Percentiles rank a stretch among this genome's conserved stretches.
phyloP scores from a whole-genome alignment of 2,888 invertebrate genomes.

The Phrixothrix hirtus region DNA sequence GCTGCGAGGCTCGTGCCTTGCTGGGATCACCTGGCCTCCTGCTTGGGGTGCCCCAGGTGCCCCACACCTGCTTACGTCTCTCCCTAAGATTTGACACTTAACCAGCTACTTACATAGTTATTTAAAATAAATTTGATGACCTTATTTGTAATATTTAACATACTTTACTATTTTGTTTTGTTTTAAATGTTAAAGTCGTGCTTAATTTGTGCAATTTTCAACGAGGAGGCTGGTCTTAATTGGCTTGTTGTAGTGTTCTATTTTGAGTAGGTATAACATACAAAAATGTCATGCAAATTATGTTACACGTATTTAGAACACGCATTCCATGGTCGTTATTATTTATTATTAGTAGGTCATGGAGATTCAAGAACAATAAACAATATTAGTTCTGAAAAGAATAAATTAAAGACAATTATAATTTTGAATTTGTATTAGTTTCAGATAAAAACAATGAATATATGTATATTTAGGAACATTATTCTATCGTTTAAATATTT shows the following conservation, averaged over 20 bases:
- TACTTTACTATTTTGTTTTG: too few relatives aligned
- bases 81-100: slow-evolving; percentile 28
- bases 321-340: slow-evolving; percentile 2
- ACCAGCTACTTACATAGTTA: slow-evolving; percentile 12
- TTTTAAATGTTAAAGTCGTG: too few relatives aligned
- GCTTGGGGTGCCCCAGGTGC: slow-evolving; percentile 48
- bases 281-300: background rate
- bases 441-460: too few relatives aligned
- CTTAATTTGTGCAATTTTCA: too few relatives aligned
- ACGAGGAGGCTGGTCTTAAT: too few relatives aligned
- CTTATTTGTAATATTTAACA: slow-evolving; percentile 1
- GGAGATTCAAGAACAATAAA: too few relatives aligned
- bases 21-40: slow-evolving; percentile 47
- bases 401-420: too few relatives aligned
- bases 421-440: too few relatives aligned
- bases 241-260: too few relatives aligned
- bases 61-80: slow-evolving; percentile 43
- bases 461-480: too few relatives aligned
- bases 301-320: slow-evolving; percentile 4
- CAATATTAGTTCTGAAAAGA: too few relatives aligned
- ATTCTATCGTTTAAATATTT: too few relatives aligned
- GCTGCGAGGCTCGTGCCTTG: slow-evolving; percentile 45
- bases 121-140: slow-evolving; percentile 1
- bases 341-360: slow-evolving; percentile 4
- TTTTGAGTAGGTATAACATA: background rate